These are phyloP conservation scores for Lophotis ruficrista DNA, from an alignment of 2,113 vertebrate genomes.

Conservation along the genomic window DNA sequence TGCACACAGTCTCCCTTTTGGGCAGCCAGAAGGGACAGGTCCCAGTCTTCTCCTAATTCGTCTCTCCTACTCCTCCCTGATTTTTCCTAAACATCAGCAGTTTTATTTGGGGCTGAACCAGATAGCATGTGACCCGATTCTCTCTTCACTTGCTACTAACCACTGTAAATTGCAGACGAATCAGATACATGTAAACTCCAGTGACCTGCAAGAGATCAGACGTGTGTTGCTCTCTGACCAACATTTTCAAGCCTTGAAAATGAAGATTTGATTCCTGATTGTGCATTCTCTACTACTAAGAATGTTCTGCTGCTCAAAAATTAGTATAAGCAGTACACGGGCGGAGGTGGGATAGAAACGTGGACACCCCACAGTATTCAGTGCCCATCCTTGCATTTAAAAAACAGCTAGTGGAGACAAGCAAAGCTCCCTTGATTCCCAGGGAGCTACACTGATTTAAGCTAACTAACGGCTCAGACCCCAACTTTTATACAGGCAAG, in stretches of 20 bases:
- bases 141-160: background rate
- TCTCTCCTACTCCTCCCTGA: background rate
- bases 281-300: background rate
- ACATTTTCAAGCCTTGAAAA: background rate
- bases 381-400: background rate
- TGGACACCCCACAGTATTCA: background rate
- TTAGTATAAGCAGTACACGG: background rate
- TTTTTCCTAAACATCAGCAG: background rate
- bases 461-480: background rate
- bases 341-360: background rate
- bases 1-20: background rate
- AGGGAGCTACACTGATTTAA: background rate
- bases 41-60: background rate
- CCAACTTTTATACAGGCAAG: background rate
- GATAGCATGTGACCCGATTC: accelerated
- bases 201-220: background rate
- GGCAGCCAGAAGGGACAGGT: background rate
- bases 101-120: background rate
- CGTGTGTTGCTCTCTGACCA: background rate
- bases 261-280: background rate
- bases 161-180: background rate
- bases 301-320: background rate
- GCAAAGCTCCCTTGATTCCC: background rate
- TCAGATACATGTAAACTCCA: background rate
- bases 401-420: background rate